These are phyloP conservation scores for Dreissena rostriformis DNA, from an alignment of 1,140 invertebrate genomes.

Conservation along the genomic window DNA sequence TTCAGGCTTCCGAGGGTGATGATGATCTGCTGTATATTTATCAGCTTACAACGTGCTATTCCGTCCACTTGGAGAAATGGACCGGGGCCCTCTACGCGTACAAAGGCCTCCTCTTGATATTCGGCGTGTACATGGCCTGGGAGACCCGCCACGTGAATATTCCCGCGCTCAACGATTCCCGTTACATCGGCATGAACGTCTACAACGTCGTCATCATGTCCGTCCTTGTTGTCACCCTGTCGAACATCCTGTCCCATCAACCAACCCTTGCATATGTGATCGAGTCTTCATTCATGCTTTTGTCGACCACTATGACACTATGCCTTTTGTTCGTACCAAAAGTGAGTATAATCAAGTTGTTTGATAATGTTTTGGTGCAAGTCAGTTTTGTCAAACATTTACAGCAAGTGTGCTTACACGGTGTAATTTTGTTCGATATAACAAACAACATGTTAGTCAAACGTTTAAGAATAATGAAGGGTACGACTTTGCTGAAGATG, in stretches of 20 bases:
- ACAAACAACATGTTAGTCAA: too few relatives aligned
- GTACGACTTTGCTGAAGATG: too few relatives aligned
- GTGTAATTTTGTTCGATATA: too few relatives aligned
- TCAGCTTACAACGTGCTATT: slow-evolving; percentile 94
- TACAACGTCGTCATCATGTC: slow-evolving; percentile 95
- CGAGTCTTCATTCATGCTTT: slow-evolving; percentile 90
- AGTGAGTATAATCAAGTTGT: slow-evolving; percentile 72
- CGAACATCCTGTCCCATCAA: slow-evolving; percentile 91
- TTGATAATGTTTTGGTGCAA: too few relatives aligned
- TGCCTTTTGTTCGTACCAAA: slow-evolving; percentile 94
- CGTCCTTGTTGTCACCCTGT: slow-evolving; percentile 91
- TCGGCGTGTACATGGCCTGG: slow-evolving; percentile 84
- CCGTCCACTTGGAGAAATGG: slow-evolving; percentile 93
- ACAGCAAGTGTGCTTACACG: too few relatives aligned
- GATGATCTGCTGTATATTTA: slow-evolving; percentile 87
- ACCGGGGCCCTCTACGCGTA: slow-evolving; percentile 93
- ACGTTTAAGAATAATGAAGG: too few relatives aligned
- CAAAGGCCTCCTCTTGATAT: slow-evolving; percentile 92
- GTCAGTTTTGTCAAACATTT: too few relatives aligned
- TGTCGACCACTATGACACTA: slow-evolving; percentile 92
- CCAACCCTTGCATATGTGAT: slow-evolving; percentile 92
- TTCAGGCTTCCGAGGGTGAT: too few relatives aligned
- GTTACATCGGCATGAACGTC: slow-evolving; percentile 86
- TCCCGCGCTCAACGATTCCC: slow-evolving; percentile 78
- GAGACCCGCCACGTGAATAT: slow-evolving; percentile 79